Percentiles rank a stretch among this genome's conserved stretches.
phyloP scores from a whole-genome alignment of 2,797 vertebrate species.

The Onychomys leucogaster region DNA sequence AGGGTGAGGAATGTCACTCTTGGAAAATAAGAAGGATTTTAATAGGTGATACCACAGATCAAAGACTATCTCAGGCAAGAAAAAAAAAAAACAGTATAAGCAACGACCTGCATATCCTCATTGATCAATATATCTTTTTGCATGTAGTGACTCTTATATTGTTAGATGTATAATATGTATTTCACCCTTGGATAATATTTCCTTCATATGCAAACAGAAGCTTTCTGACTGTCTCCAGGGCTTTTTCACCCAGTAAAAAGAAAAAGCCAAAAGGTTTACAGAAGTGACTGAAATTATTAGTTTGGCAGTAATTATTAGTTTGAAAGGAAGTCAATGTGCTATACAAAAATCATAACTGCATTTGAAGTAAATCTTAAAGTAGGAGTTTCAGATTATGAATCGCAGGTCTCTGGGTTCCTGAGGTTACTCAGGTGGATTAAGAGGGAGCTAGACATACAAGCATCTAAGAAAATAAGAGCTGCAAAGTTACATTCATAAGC shows the following conservation, averaged over 20 bases:
- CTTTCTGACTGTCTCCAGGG: conserved; percentile 14
- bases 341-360: neutral
- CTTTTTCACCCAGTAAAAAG: neutral
- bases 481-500: neutral
- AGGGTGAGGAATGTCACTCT: neutral
- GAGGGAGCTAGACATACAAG: neutral
- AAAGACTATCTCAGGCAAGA: neutral
- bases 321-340: neutral
- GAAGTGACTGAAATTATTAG: neutral
- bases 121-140: conserved; percentile 14
- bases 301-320: neutral
- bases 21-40: conserved; percentile 22
- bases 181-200: neutral
- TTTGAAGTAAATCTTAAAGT: neutral
- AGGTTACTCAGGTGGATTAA: neutral
- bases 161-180: neutral
- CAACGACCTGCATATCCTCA: neutral
- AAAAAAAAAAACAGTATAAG: neutral
- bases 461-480: neutral
- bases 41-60: neutral
- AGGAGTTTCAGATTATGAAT: neutral
- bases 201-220: neutral
- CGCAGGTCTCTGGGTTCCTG: neutral
- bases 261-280: neutral
- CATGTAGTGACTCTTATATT: neutral